phyloP scores from a whole-genome alignment of 30 jellyfish, hydroid and myxozoan genomes.

The Pseudorhiza aurosa region DNA sequence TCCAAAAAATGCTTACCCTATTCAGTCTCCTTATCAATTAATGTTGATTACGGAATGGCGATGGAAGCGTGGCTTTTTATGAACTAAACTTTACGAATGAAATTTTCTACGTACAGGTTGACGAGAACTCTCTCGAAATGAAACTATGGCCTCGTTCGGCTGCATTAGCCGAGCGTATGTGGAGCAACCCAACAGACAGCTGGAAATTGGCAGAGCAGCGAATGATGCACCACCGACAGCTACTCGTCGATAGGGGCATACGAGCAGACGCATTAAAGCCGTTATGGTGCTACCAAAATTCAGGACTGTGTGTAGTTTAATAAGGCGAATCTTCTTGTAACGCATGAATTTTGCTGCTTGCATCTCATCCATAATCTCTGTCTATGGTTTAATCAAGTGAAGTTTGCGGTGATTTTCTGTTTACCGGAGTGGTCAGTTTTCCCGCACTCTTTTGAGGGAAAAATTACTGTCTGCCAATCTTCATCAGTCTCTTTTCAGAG shows the following conservation, averaged over 20 bases:
- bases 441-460: too few relatives aligned
- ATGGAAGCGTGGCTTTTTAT: too few relatives aligned
- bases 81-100: too few relatives aligned
- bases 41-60: too few relatives aligned
- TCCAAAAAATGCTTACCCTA: too few relatives aligned
- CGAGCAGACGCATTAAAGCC: constrained; percentile 73
- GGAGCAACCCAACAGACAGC: constrained; percentile 53
- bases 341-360: not conserved
- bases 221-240: constrained; percentile 57
- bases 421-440: too few relatives aligned
- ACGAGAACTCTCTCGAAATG: constrained; percentile 52
- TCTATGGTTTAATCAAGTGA: too few relatives aligned
- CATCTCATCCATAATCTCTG: not conserved
- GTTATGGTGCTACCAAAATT: constrained; percentile 62
- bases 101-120: constrained; percentile 59
- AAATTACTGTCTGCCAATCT: too few relatives aligned
- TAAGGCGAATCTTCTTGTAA: not conserved
- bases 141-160: constrained; percentile 76
- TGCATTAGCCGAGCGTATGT: constrained; percentile 72
- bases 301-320: constrained; percentile 29
- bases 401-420: too few relatives aligned
- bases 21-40: too few relatives aligned
- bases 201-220: constrained; percentile 70
- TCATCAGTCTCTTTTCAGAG: too few relatives aligned
- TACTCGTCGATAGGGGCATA: constrained; percentile 64